Conservation (phyloP, 2,113 vertebrate species). For the Thalassoma bifasciatum region DNA sequence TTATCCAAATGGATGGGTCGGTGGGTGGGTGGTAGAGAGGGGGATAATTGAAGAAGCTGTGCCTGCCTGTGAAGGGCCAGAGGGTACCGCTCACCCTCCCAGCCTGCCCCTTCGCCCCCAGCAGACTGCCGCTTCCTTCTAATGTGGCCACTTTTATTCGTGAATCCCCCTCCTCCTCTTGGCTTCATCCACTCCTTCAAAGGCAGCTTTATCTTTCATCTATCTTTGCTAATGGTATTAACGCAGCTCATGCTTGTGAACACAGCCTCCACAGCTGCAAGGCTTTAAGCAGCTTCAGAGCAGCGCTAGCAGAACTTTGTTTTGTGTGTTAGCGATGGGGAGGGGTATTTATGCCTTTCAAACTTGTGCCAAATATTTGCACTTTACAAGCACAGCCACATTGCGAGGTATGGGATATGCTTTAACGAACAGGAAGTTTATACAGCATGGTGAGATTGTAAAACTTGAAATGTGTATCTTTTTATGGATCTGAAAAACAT, state of each 20-base stretch:
- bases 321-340: slow-evolving; percentile 6
- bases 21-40: slow-evolving; percentile 35
- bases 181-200: slow-evolving; percentile 54
- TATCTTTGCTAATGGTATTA: slow-evolving; percentile 62
- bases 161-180: slow-evolving; percentile 23
- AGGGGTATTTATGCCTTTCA: slow-evolving; percentile 31
- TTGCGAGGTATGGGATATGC: slow-evolving; percentile 39
- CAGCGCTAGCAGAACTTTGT: slow-evolving; percentile 23
- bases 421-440: slow-evolving; percentile 55
- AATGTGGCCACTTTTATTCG: slow-evolving; percentile 64
- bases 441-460: slow-evolving; percentile 1
- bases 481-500: slow-evolving; percentile 42
- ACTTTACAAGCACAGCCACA: slow-evolving; percentile 43
- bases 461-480: slow-evolving; percentile 3
- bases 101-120: slow-evolving; percentile 47
- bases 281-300: slow-evolving; percentile 54
- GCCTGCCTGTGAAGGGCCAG: slow-evolving; percentile 39
- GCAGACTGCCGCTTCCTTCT: slow-evolving; percentile 44
- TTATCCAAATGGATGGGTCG: slow-evolving; percentile 49
- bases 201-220: slow-evolving; percentile 58
- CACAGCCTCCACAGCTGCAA: slow-evolving; percentile 54
- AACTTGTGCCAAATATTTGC: slow-evolving; percentile 51
- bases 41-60: slow-evolving; percentile 37
- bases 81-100: slow-evolving; percentile 39
- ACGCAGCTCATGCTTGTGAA: slow-evolving; percentile 49